Base-by-base conservation (phyloP, 2,888 invertebrate species). In the Heliconius sara region DNA sequence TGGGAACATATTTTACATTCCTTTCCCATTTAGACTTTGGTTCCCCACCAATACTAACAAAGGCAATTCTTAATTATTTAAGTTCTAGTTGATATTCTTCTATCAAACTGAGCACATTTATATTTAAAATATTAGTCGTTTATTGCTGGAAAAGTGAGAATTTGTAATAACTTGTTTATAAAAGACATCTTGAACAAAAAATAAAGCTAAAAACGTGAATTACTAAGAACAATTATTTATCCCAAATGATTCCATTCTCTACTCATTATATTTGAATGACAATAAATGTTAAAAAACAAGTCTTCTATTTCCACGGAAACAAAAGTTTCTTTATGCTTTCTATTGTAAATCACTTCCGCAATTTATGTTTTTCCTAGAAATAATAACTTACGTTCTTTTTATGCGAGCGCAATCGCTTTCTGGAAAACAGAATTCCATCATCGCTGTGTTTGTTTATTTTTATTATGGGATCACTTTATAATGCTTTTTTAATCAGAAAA, bases 361-460 rank as follows among this genome's bases (percentile, higher is more conserved):
- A 76, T 68, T 76, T 76, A 52, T 57, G 52, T 67, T 76, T 76
- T 63, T 65, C 47, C 47, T 65, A 75, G 66, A 76, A 76, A 67
- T 75, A 75, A 75, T 75, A 75, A 75, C 75, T 75, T 75, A 63
- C 75, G 43, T 65, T 65, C 12, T 75, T 65, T 63, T 65, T 75
- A 75, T 75, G 39, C 43, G 68, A 76, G 57, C 52, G 7, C 57
- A 68, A 57, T 47, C 47, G 75, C 63, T 75, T 66, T 75, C 65
- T 47, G 47, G 27, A 65, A 66, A 66, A 47, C 30, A 73, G 60
- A 34, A 34, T 60, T 73, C 60, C 60, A 73, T 73, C 73, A 25
- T 57, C 34, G 34, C 34, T 60, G 60, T 73, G 34, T 60, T 73
- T 60, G 73, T 73, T 73, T 73, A 25, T 73, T 73, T 60, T 60